Evolutionary conservation across 2,888 invertebrate species (phyloP).

Genomic region (Alcis repandata): DNA sequence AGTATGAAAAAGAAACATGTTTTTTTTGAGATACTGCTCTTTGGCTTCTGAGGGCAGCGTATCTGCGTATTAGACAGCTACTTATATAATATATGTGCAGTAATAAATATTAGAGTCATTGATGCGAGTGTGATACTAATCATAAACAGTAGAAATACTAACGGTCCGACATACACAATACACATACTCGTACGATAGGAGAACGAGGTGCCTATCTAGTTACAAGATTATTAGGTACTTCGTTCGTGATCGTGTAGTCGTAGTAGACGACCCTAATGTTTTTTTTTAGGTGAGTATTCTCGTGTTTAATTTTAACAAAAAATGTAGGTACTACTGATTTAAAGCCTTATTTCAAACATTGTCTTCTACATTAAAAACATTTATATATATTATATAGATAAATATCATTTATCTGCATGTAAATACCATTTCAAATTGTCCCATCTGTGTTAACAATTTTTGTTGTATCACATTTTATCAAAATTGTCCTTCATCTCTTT

Average conservation of each 20-base stretch:
- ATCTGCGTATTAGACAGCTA: slow-evolving; percentile 86
- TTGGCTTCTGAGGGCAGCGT: too few relatives aligned
- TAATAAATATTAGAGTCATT: slow-evolving; percentile 88
- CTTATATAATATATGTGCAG: slow-evolving; percentile 88
- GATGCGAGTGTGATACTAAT: slow-evolving; percentile 93
- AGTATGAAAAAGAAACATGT: too few relatives aligned
- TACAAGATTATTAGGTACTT: slow-evolving; percentile 51
- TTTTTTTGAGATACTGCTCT: too few relatives aligned
- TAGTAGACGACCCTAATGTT: too few relatives aligned
- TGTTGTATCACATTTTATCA: background rate
- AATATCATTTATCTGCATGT: too few relatives aligned
- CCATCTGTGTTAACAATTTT: background rate
- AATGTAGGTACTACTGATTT: too few relatives aligned
- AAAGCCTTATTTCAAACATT: too few relatives aligned
- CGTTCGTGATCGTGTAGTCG: too few relatives aligned
- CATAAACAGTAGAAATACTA: slow-evolving; percentile 92
- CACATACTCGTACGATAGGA: slow-evolving; percentile 94
- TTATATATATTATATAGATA: too few relatives aligned
- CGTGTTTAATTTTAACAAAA: too few relatives aligned
- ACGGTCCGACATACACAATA: slow-evolving; percentile 91
- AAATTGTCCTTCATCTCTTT: background rate
- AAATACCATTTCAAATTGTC: background rate
- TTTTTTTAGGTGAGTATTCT: too few relatives aligned
- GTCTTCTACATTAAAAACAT: too few relatives aligned
- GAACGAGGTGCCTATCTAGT: slow-evolving; percentile 92